phyloP scores from a whole-genome alignment of 2,797 vertebrate genomes.

The Oreochromis grahami region DNA sequence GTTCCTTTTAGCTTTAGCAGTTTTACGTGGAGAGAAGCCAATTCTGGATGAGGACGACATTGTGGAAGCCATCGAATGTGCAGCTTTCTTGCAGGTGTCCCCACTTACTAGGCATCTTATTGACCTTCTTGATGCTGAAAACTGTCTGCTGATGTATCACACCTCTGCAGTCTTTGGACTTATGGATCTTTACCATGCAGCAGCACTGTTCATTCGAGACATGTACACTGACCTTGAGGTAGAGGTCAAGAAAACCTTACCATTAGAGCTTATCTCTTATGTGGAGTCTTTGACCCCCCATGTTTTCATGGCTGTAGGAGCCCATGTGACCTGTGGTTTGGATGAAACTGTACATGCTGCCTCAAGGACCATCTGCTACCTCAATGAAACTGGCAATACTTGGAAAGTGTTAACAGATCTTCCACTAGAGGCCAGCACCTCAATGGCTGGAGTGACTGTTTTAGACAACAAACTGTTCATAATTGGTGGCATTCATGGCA shows the following conservation, averaged over 20 bases:
- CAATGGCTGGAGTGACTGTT: constrained; percentile 87
- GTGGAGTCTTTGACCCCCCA: constrained; percentile 83
- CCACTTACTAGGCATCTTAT: constrained; percentile 80
- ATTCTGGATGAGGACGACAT: constrained; percentile 80
- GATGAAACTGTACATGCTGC: constrained; percentile 31
- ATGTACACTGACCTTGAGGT: constrained; percentile 76
- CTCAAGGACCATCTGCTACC: constrained; percentile 86
- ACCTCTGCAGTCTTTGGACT: constrained; percentile 86
- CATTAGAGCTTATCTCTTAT: constrained; percentile 78
- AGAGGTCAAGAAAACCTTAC: constrained; percentile 68
- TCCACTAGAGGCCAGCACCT: constrained; percentile 86
- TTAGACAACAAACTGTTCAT: constrained; percentile 90
- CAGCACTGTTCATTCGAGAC: constrained; percentile 85
- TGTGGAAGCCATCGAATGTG: constrained; percentile 86
- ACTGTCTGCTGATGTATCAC: constrained; percentile 89
- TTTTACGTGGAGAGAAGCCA: constrained; percentile 79
- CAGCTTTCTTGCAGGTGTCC: constrained; percentile 86
- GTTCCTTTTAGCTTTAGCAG: constrained; percentile 79
- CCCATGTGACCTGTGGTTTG: constrained; percentile 46
- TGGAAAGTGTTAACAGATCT: constrained; percentile 89
- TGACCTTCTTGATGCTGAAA: constrained; percentile 82
- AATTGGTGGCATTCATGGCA: constrained; percentile 85
- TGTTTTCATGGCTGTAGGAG: constrained; percentile 79
- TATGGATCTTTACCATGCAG: constrained; percentile 76
- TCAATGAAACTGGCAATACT: constrained; percentile 81